These are phyloP conservation scores for Drosophila littoralis DNA, from an alignment of 1,140 invertebrate genomes.

Conservation along the genomic window DNA sequence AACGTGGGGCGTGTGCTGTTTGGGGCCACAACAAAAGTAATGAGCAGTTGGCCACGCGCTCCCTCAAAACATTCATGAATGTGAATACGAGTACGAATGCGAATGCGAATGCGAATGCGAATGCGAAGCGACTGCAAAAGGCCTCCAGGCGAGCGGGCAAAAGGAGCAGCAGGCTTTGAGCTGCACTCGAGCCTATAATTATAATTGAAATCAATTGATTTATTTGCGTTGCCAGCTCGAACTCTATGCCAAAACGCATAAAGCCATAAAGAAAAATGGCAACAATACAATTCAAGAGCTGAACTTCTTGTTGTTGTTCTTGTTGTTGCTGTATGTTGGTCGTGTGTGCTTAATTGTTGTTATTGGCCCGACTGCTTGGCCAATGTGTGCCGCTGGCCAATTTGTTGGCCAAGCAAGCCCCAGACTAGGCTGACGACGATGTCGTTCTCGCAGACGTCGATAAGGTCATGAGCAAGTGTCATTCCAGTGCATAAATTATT, in stretches of 20 bases:
- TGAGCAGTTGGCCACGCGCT: slow-evolving; percentile 81
- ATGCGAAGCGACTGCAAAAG: slow-evolving; percentile 9
- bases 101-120: slow-evolving; percentile 3
- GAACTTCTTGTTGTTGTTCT: slow-evolving; percentile 10
- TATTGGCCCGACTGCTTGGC: slow-evolving; percentile 56
- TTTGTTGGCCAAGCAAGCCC: slow-evolving; percentile 29
- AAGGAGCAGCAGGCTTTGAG: slow-evolving; percentile 24
- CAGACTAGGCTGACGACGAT: slow-evolving; percentile 43
- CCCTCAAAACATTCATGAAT: slow-evolving; percentile 23
- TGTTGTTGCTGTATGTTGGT: slow-evolving; percentile 24
- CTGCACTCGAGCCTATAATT: slow-evolving; percentile 73
- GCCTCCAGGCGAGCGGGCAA: slow-evolving; percentile 37
- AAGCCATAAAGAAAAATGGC: slow-evolving; percentile 82
- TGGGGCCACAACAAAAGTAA: slow-evolving; percentile 68
- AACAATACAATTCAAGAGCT: slow-evolving; percentile 70
- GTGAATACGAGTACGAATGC: slow-evolving; percentile 28
- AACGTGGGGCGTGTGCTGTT: slow-evolving; percentile 58
- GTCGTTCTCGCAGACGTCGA: slow-evolving; percentile 57
- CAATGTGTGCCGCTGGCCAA: slow-evolving; percentile 65
- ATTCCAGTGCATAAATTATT: slow-evolving; percentile 80
- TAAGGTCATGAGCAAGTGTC: slow-evolving; percentile 83
- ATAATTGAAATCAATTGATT: slow-evolving; percentile 83
- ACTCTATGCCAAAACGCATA: slow-evolving; percentile 81
- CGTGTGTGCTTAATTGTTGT: slow-evolving; percentile 76
- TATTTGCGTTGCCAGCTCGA: slow-evolving; percentile 67